A percentile compares a stretch with the other conserved stretches of the same genome.
phyloP scores from a whole-genome alignment of 2,113 vertebrate species.

The Campylorhamphus procurvoides region DNA sequence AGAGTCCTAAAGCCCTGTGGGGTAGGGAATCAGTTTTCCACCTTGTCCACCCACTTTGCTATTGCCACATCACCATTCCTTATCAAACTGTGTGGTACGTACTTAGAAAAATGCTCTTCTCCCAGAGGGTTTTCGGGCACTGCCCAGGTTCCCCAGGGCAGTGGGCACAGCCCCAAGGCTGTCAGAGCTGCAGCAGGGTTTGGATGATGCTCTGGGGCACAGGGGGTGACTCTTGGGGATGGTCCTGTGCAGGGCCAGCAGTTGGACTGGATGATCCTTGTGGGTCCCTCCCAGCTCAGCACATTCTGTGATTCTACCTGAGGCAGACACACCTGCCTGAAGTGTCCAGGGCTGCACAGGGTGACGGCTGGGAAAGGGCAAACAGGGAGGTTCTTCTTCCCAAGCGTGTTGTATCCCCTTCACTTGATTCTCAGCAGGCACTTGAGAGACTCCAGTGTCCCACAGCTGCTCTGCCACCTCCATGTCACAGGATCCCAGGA shows the following conservation, averaged over 20 bases:
- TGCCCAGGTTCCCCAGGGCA: neutral
- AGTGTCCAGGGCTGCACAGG: neutral
- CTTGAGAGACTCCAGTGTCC: neutral
- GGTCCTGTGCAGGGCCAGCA: neutral
- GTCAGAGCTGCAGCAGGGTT: neutral
- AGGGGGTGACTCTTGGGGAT: neutral
- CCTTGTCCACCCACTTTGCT: neutral
- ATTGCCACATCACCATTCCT: neutral
- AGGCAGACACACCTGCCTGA: neutral
- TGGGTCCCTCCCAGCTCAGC: neutral
- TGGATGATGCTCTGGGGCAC: neutral
- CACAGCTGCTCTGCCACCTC: neutral
- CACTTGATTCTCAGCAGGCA: neutral
- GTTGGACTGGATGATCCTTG: neutral
- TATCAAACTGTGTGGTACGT: neutral
- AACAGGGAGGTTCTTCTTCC: neutral
- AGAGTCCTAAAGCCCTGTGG: accelerated
- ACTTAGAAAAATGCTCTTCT: neutral
- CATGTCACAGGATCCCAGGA: accelerated
- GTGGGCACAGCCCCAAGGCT: neutral
- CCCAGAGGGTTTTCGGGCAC: neutral
- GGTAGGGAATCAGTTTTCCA: neutral
- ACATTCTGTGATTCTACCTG: neutral
- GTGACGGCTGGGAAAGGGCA: neutral
- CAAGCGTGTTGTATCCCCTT: neutral